phyloP scores from a whole-genome alignment of 2,113 vertebrate species.

The Amphilophus citrinellus region DNA sequence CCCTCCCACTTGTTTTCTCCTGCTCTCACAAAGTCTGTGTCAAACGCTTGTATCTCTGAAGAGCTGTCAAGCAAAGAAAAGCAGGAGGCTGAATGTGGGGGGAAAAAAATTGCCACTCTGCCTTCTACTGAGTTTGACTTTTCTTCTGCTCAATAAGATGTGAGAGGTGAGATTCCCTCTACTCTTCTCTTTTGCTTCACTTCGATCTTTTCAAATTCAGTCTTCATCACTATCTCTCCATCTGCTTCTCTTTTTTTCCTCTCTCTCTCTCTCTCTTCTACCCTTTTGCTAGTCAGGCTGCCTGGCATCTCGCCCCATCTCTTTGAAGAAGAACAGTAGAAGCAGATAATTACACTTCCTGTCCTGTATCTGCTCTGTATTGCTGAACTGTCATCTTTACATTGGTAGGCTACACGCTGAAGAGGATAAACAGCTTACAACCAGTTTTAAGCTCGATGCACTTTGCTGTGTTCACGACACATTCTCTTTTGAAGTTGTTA shows the following conservation, averaged over 20 bases:
- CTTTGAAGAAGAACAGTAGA: constrained; percentile 70
- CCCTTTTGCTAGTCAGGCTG: constrained; percentile 51
- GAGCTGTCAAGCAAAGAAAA: constrained; percentile 57
- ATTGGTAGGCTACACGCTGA: constrained; percentile 49
- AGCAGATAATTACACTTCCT: constrained; percentile 81
- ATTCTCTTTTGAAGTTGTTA: not conserved
- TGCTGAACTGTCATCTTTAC: constrained; percentile 67
- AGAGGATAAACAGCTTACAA: constrained; percentile 45
- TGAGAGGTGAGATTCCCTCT: constrained; percentile 37
- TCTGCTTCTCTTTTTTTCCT: not conserved
- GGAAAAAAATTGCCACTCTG: constrained; percentile 43
- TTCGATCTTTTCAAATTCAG: constrained; percentile 42
- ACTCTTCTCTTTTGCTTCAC: constrained; percentile 2
- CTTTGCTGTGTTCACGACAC: not conserved
- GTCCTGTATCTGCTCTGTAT: constrained; percentile 73
- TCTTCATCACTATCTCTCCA: constrained; percentile 48
- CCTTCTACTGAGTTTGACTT: constrained; percentile 56
- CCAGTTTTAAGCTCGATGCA: not conserved
- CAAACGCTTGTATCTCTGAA: constrained; percentile 41
- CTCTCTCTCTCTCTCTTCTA: not conserved
- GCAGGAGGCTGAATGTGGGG: constrained; percentile 22
- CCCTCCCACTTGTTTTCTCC: constrained; percentile 30
- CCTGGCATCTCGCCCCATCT: constrained; percentile 53
- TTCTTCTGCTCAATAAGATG: constrained; percentile 35
- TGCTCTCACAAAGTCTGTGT: constrained; percentile 35